Percentiles rank a stretch among this genome's conserved stretches.
These are phyloP conservation scores for Elaphurus davidianus DNA, from an alignment of 2,113 vertebrate genomes.

Conservation along the genomic window DNA sequence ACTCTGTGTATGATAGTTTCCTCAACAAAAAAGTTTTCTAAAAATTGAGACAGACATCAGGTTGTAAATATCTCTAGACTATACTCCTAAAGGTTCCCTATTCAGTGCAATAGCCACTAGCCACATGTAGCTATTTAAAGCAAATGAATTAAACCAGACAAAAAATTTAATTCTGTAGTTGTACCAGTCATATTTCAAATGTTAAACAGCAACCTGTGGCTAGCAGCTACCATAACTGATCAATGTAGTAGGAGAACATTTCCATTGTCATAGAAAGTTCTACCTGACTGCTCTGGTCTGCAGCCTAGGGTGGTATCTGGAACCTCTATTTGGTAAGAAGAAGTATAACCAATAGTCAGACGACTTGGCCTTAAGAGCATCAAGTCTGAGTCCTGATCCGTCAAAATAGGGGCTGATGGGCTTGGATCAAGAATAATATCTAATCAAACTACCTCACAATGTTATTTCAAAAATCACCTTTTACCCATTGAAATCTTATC, in stretches of 20 bases:
- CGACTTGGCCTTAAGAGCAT: background rate
- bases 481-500: background rate
- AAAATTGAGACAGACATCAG: background rate
- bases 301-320: background rate
- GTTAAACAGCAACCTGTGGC: no score
- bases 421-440: background rate
- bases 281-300: background rate
- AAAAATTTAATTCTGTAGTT: background rate
- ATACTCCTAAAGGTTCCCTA: background rate
- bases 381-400: background rate
- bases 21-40: constrained; percentile 1
- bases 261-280: background rate
- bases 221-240: background rate
- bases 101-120: background rate
- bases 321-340: background rate
- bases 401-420: background rate
- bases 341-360: background rate
- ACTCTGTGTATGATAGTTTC: background rate
- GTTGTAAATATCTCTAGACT: background rate
- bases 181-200: background rate
- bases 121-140: background rate
- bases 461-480: background rate
- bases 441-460: background rate
- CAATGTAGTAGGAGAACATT: background rate
- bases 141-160: constrained; percentile 8